Evolutionary conservation across 2,113 vertebrate species (phyloP).

Genomic region (Solenodon paradoxus): DNA sequence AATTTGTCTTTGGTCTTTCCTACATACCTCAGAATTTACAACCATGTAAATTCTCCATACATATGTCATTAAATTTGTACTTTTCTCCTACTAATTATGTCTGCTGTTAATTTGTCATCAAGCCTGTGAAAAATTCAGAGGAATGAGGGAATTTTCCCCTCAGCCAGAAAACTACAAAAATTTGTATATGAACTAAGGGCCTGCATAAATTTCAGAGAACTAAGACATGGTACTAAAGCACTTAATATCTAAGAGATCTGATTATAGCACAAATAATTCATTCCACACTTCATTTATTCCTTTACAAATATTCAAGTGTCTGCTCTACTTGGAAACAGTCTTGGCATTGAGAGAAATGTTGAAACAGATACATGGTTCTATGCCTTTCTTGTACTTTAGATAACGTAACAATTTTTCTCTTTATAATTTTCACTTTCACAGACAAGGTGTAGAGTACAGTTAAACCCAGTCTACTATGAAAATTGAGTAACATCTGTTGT

Average conservation of each 20-base stretch:
- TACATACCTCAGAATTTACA: too few relatives aligned
- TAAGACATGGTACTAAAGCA: not conserved
- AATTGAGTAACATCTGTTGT: slow-evolving; percentile 40
- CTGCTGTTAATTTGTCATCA: too few relatives aligned
- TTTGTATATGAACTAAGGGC: not conserved
- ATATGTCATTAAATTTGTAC: too few relatives aligned
- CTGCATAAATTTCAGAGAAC: not conserved
- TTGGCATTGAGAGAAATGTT: not conserved
- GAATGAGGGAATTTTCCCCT: too few relatives aligned
- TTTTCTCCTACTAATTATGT: too few relatives aligned
- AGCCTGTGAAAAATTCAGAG: too few relatives aligned
- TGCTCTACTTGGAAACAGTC: not conserved
- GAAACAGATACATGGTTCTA: not conserved
- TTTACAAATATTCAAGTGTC: not conserved
- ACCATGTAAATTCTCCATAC: too few relatives aligned
- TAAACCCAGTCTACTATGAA: slow-evolving; percentile 19
- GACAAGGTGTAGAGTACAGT: not conserved
- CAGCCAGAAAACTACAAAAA: too few relatives aligned
- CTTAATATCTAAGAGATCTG: not conserved
- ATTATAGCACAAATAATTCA: not conserved
- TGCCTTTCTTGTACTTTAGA: not conserved
- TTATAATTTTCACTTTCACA: slow-evolving; percentile 21
- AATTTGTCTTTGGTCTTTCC: too few relatives aligned
- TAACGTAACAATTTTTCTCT: slow-evolving; percentile 26
- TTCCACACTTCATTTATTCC: not conserved